These are phyloP conservation scores for Kryptolebias ocellatus DNA, from an alignment of 2,797 vertebrate species.

Conservation along the genomic window DNA sequence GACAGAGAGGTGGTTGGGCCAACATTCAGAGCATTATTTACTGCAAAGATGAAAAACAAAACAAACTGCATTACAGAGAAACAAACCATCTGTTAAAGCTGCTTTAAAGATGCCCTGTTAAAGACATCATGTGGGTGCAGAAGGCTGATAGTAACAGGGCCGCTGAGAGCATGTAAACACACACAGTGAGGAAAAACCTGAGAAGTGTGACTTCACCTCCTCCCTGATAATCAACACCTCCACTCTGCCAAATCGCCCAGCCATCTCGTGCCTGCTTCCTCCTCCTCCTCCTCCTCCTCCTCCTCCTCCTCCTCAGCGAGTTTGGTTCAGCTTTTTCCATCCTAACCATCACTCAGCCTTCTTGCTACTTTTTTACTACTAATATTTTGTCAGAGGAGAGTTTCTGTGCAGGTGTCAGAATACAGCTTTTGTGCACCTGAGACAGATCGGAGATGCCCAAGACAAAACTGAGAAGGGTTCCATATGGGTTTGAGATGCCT, in stretches of 20 bases:
- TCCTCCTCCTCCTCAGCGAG: constrained; percentile 8
- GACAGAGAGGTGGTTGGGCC: background rate
- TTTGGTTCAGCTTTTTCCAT: constrained; percentile 1
- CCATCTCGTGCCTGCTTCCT: background rate
- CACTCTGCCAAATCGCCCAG: constrained; percentile 20
- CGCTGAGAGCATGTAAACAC: constrained; percentile 10
- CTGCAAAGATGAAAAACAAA: background rate
- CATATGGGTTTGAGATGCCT: no score
- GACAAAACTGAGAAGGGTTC: no score
- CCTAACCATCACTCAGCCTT: constrained; percentile 7
- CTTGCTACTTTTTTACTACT: constrained; percentile 16
- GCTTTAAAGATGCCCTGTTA: constrained; percentile 10
- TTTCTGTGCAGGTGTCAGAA: no score
- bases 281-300: constrained; percentile 7
- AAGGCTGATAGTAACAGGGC: constrained; percentile 22
- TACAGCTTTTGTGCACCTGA: no score
- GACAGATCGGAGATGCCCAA: no score
- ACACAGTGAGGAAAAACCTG: constrained; percentile 5
- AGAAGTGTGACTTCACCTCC: constrained; percentile 35
- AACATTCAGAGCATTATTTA: background rate
- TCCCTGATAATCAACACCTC: constrained; percentile 37
- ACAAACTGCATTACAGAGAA: background rate
- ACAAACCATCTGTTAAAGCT: constrained; percentile 1
- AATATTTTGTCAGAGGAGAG: constrained; percentile 6
- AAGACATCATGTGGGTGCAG: constrained; percentile 11